Evolutionary conservation across 2,113 vertebrate species (phyloP), one percentile per base, ranked within the genome.

Genomic region (Xiphias gladius): DNA sequence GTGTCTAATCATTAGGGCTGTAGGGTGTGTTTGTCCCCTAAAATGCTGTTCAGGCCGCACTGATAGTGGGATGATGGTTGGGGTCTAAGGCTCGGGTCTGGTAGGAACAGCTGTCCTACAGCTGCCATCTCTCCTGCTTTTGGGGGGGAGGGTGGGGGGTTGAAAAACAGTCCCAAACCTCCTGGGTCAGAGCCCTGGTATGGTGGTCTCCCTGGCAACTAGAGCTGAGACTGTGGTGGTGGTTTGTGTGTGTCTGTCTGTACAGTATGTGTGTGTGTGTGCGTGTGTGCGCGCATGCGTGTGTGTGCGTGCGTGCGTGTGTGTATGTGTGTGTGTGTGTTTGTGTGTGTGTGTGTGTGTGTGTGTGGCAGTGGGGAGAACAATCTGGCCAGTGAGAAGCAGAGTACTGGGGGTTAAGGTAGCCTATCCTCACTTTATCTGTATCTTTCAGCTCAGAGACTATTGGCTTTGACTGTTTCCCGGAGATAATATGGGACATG

Each of bases 161-260:
- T 94, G 94, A 92, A 94, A 93, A 92, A 93, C 86, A 94, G 94
- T 93, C 93, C 95, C 95, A 96, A 96, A 96, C 96, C 96, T 96
- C 96, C 84, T 93, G 96, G 97, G 97, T 97, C 96, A 96, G 95
- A 95, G 94, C 95, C 96, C 95, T 97, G 97, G 96, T 97, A 97
- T 97, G 97, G 96, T 94, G 95, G 97, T 97, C 96, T 97, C 97
- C 95, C 92, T 97, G 95, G 97, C 96, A 98, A 97, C 97, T 91
- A 88, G 95, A 95, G 92, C 86, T 57, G 79, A 91, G 96, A 95
- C 95, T 89, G n/a, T 64, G 68, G 20, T 62, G 41, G 54, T 62
- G 70, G 26, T 76, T 43, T 69, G 78, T 73, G 28, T 80, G 71
- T 62, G 43, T 68, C 41, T 80, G 78, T 83, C 26, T 73, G 70